These are phyloP conservation scores for Diabrotica undecimpunctata DNA, from an alignment of 1,140 invertebrate genomes.

Conservation along the genomic window DNA sequence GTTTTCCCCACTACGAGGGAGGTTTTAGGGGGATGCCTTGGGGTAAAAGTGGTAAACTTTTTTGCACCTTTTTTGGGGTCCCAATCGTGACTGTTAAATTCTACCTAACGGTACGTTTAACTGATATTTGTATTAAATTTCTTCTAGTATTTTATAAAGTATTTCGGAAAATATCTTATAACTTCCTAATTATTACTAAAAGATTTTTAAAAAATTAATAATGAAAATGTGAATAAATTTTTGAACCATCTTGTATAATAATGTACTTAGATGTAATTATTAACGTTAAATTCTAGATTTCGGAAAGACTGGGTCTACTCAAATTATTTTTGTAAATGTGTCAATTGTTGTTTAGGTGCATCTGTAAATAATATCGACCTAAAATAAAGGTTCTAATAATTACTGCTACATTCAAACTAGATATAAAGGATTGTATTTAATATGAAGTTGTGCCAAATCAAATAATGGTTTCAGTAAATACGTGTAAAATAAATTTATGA, in stretches of 20 bases:
- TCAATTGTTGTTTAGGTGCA: neutral
- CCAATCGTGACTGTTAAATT: no score
- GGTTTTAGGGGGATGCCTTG: no score
- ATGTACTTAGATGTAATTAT: neutral
- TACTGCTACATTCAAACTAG: neutral
- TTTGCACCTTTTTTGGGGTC: no score
- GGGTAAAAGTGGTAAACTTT: no score
- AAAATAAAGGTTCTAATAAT: neutral
- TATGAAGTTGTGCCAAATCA: neutral
- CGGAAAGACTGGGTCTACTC: neutral
- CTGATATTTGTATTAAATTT: no score
- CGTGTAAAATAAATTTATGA: conserved; percentile 1
- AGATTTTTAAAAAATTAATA: no score
- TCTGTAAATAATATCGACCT: neutral
- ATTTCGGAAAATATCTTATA: no score
- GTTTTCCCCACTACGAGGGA: no score
- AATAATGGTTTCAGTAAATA: neutral
- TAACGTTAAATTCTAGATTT: neutral
- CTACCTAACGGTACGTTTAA: no score
- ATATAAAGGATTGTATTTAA: neutral
- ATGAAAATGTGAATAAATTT: no score
- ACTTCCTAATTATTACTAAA: no score
- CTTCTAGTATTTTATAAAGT: no score
- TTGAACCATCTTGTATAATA: neutral
- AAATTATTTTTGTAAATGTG: conserved; percentile 3